Conservation (phyloP, 2,888 invertebrate genomes). For the Andricus quercusramuli region DNA sequence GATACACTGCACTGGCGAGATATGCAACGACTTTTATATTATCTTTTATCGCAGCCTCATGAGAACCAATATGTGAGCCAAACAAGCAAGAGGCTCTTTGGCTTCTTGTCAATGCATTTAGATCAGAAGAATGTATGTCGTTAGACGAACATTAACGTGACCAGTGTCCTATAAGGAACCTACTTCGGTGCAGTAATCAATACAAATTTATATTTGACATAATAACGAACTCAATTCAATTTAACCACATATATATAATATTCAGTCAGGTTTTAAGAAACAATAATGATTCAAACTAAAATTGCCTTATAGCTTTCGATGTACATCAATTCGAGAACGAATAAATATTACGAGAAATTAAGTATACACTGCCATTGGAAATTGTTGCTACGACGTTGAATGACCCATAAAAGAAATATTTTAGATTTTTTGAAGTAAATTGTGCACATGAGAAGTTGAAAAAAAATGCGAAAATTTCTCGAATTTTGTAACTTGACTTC, state of each 20-base stretch:
- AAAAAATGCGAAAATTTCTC: too few relatives aligned
- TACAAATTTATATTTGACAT: slow-evolving; percentile 19
- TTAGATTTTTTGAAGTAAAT: too few relatives aligned
- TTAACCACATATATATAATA: not conserved
- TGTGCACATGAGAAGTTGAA: too few relatives aligned
- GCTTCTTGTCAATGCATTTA: slow-evolving; percentile 42
- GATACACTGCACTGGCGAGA: not conserved
- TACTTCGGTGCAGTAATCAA: slow-evolving; percentile 23
- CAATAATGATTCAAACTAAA: not conserved
- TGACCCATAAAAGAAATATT: too few relatives aligned
- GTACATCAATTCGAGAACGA: too few relatives aligned
- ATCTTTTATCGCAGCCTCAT: slow-evolving; percentile 34
- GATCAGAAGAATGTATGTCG: slow-evolving; percentile 41
- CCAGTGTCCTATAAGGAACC: slow-evolving; percentile 34
- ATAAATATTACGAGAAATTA: too few relatives aligned
- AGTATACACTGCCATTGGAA: too few relatives aligned
- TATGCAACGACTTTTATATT: slow-evolving; percentile 5
- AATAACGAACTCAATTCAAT: not conserved
- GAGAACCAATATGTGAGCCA: slow-evolving; percentile 40
- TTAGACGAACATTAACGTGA: slow-evolving; percentile 38
- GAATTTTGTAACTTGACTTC: too few relatives aligned
- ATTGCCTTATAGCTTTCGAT: too few relatives aligned
- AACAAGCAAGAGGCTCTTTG: slow-evolving; percentile 39
- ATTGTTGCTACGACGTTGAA: too few relatives aligned
- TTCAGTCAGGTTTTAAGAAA: not conserved